Evolutionary conservation across 2,113 vertebrate genomes (phyloP), one percentile per base, ranked within the genome.

Genomic region (Passer domesticus): DNA sequence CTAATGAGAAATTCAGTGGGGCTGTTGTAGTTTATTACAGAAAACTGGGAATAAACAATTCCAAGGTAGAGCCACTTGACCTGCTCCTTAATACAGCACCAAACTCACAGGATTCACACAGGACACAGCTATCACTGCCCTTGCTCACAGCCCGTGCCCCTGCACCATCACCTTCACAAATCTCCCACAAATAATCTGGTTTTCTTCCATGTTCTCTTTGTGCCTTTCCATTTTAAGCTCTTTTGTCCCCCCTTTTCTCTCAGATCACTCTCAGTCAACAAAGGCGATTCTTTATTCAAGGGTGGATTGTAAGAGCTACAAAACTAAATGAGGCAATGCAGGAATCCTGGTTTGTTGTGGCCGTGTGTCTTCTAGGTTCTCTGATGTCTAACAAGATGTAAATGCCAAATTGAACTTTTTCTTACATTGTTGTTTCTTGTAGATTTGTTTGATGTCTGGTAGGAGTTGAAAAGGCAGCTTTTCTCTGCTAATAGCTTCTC

Each of bases 381-480:
- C 91, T 81, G n/a, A 56, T 84, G 83, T 92, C 83, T 93, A 87
- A 89, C 64, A 84, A 89, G 86, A 96, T 91, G 73, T 75, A 92
- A 92, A 87, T 82, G 69, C 44, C 69, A 89, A 91, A 87, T 64
- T 90, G 83, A 83, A 81, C 60, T 56, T 89, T 93, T 89, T 81
- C 77, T 81, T 92, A 96, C 80, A 78, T 56, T 86, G 56, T 86
- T 95, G 83, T 93, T 95, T 94, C 89, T 94, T 92, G 83, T 94
- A 92, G 47, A 78, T 94, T 92, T 84, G 60, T 94, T 96, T 95
- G 89, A 92, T 92, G 83, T 93, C 89, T 95, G 80, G 72, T 97
- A 92, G 72, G 91, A 96, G 89, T 89, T 87, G 91, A 89, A 97
- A 83, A 39, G 1, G 89, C 91, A 96, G 43, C 41, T 89, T 87